Base-by-base conservation (phyloP, 2,113 vertebrate species). In the Pitta sordida region DNA sequence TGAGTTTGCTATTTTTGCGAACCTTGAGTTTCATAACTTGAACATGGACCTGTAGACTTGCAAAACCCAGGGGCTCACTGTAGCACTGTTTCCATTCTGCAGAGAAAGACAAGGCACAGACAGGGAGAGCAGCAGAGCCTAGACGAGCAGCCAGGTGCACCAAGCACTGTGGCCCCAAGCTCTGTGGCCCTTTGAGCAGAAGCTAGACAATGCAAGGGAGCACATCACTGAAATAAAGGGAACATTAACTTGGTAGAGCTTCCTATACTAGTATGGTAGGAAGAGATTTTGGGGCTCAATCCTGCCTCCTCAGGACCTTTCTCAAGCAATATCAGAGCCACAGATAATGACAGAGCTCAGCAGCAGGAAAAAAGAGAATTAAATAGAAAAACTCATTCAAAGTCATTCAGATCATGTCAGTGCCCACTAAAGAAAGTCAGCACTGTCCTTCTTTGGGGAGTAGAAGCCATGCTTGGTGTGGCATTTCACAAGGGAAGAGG, bases 11-110 rank as follows among this genome's bases (percentile, higher is more conserved):
- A n/a, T n/a, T n/a, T n/a, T n/a, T n/a, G n/a, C n/a, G n/a, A n/a
- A n/a, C n/a, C n/a, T n/a, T n/a, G n/a, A n/a, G n/a, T n/a, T n/a
- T n/a, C n/a, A n/a, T n/a, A n/a, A n/a, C n/a, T n/a, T n/a, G n/a
- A n/a, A n/a, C n/a, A n/a, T n/a, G n/a, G n/a, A n/a, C n/a, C n/a
- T n/a, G n/a, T n/a, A n/a, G n/a, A n/a, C n/a, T n/a, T n/a, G n/a
- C n/a, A n/a, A n/a, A n/a, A n/a, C n/a, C n/a, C n/a, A n/a, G n/a
- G n/a, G n/a, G n/a, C n/a, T n/a, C n/a, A n/a, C n/a, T n/a, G n/a
- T n/a, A 70, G 36, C 56, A 26, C 15, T 1, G 1, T 43, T 15
- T 29, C 34, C 0, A 0, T 36, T 67, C 30, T 76, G 65, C 17
- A 76, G 79, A 24, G 19, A 23, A 64, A 36, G 53, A 56, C 0